A percentile compares a stretch with the other conserved stretches of the same genome.
phyloP scores from a whole-genome alignment of 2,113 vertebrate genomes.

The Puffinus mauretanicus region DNA sequence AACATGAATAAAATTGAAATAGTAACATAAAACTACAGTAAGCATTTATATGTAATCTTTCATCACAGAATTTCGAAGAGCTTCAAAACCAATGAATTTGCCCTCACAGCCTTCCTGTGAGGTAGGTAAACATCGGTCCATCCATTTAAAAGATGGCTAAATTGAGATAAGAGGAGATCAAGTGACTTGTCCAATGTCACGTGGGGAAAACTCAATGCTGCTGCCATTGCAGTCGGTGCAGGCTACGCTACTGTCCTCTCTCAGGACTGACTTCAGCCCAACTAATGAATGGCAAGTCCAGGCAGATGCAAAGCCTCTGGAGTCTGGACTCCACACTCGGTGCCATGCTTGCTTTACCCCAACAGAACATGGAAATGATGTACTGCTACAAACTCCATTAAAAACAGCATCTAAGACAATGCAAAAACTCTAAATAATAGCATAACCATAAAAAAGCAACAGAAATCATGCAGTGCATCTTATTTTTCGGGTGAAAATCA shows the following conservation, averaged over 20 bases:
- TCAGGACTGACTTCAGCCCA: background rate
- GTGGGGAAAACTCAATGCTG: background rate
- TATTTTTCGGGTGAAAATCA: background rate
- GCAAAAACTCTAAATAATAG: background rate
- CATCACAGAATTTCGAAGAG: background rate
- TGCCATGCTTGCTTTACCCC: background rate
- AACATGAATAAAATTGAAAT: background rate
- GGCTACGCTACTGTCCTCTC: background rate
- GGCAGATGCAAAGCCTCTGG: background rate
- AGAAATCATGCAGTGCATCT: background rate
- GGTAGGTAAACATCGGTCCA: background rate
- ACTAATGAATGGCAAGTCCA: background rate
- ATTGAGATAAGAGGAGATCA: background rate
- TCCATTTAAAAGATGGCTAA: background rate
- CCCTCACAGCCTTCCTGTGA: background rate
- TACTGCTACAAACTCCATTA: background rate
- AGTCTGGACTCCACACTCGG: background rate
- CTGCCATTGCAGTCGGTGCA: accelerated
- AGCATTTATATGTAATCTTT: background rate
- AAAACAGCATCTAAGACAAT: background rate
- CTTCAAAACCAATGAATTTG: background rate
- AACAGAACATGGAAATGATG: background rate
- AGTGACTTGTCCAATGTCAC: background rate
- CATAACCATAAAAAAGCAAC: background rate
- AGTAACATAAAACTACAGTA: background rate